Percentiles rank a stretch among this genome's conserved stretches.
phyloP scores from a whole-genome alignment of 2,113 vertebrate genomes.

The Lipotes vexillifer region DNA sequence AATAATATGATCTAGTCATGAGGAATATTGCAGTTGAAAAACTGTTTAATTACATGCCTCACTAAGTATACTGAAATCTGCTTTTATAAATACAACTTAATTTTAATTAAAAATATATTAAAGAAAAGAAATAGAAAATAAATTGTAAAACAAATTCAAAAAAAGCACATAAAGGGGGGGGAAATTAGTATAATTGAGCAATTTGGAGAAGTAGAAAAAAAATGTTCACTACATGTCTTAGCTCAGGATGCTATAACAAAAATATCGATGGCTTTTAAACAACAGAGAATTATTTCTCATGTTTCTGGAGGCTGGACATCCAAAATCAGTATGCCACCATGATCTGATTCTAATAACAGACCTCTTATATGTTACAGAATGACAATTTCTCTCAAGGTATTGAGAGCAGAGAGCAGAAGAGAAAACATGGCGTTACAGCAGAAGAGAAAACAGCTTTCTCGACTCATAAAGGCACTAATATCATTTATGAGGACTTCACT shows the following conservation, averaged over 20 bases:
- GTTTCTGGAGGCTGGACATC: not conserved
- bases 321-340: not conserved
- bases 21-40: not conserved
- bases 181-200: not conserved
- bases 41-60: not conserved
- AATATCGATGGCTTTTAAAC: not conserved
- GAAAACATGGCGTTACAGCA: too few species aligned
- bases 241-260: not conserved
- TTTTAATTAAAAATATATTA: not conserved
- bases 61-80: not conserved
- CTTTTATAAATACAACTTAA: not conserved
- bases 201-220: not conserved
- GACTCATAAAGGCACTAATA: not conserved
- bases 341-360: not conserved
- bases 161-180: not conserved
- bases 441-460: not conserved
- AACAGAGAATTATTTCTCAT: not conserved
- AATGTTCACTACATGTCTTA: not conserved
- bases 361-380: not conserved
- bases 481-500: not conserved
- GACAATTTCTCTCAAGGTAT: not conserved
- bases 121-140: not conserved
- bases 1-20: not conserved
- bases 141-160: not conserved
- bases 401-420: not conserved